phyloP scores from a whole-genome alignment of 2,113 vertebrate genomes.

The Periophthalmodon schlosseri region DNA sequence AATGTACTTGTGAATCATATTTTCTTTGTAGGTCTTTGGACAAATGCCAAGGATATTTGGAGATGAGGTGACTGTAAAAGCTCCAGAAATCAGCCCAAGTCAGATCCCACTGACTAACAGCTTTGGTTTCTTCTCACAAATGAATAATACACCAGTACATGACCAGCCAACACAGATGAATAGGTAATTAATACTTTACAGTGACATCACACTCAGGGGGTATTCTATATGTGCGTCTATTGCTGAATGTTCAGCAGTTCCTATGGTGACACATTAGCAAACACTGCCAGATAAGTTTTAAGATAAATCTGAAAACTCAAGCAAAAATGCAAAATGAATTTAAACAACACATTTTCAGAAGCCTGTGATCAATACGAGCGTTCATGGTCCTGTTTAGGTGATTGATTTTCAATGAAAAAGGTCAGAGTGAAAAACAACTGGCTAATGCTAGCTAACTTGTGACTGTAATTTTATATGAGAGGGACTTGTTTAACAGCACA shows the following conservation, averaged over 20 bases:
- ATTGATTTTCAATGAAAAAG: neutral
- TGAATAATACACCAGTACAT: neutral
- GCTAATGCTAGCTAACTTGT: too few relatives aligned
- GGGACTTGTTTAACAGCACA: too few relatives aligned
- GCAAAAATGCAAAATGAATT: neutral
- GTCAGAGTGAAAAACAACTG: neutral
- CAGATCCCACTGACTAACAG: slow-evolving; percentile 19
- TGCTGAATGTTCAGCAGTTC: too few relatives aligned
- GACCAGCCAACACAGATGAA: slow-evolving; percentile 20
- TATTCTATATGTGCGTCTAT: too few relatives aligned
- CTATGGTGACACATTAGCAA: too few relatives aligned
- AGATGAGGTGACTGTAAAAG: slow-evolving; percentile 22
- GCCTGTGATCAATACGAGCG: too few relatives aligned
- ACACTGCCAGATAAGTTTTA: too few relatives aligned
- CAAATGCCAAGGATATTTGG: slow-evolving; percentile 47
- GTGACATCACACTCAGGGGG: too few relatives aligned
- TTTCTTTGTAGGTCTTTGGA: neutral
- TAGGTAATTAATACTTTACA: slow-evolving; percentile 41
- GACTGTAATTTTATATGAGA: too few relatives aligned
- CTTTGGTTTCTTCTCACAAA: slow-evolving; percentile 67
- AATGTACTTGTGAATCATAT: neutral
- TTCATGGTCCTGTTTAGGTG: neutral
- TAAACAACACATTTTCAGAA: too few relatives aligned
- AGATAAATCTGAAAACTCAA: neutral
- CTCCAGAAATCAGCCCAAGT: slow-evolving; percentile 22